Base-by-base conservation (phyloP, 1,140 invertebrate genomes). In the Carposina sasakii region DNA sequence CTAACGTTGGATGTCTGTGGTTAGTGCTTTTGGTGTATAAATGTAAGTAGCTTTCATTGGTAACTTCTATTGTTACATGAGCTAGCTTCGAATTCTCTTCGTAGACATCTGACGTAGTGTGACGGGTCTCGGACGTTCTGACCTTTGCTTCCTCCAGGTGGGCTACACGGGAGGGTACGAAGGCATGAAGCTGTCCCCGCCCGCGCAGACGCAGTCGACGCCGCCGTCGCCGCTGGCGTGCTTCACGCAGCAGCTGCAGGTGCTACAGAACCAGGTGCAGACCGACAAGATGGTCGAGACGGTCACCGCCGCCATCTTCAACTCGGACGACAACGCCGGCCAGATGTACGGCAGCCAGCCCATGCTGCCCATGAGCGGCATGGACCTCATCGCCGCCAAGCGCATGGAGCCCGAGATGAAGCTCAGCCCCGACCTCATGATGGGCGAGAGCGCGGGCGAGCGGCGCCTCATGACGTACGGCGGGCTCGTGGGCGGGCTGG, bases 261-360 rank as follows among this genome's bases (percentile, higher is more conserved):
- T 77, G 21, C 76, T 86, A 8, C 83, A 86, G 49, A 85, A 72
- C 45, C 82, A 85, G 53, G 78, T 74, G 20, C 76, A 83, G 52
- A 86, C 85, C 8, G 85, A 85, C 58, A 86, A 85, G 53, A 84
- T 86, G 75, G 81, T 86, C 36, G 82, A 86, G 48, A 72, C 76
- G 0, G 85, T 86, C 21, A 81, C 85, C 10, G 85, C 82, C 3
- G 85, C 81, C 39, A 84, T 86, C 41, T 86, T 86, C 59, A 84
- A 85, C 55, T 75, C 76, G 9, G 63, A 60, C n/a, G 71, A 77
- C 20, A 69, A 66, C 57, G 60, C 55, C 39, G 62, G 58, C 15
- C 75, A 73, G 44, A 76, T 79, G 19, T 77, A 76, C 3, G 20
- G 17, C 36, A 15, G n/a, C n/a, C n/a, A 34, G 6, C 60, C 63